Conservation (phyloP, 2,888 invertebrate species). For the Scaeva pyrastri region DNA sequence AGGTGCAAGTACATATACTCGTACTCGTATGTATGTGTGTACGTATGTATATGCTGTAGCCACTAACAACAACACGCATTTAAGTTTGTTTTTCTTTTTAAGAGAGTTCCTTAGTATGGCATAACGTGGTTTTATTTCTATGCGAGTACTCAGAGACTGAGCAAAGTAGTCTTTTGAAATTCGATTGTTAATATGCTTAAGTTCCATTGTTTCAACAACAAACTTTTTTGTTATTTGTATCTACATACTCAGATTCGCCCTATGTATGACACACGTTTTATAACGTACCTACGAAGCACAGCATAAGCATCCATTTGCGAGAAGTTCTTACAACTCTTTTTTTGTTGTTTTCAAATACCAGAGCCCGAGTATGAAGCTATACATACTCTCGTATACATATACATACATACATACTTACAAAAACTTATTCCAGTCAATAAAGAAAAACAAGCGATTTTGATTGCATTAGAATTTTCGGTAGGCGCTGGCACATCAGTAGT, state of each 20-base stretch:
- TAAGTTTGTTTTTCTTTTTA: background rate
- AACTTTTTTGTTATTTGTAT: conserved; percentile 18
- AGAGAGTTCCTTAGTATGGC: background rate
- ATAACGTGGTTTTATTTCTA: background rate
- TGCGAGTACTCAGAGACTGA: background rate
- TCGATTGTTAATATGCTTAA: conserved; percentile 25
- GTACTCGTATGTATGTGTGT: no score
- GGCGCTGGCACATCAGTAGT: conserved; percentile 13
- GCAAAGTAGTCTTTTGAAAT: conserved; percentile 15
- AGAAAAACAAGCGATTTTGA: conserved; percentile 37
- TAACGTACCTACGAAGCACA: conserved; percentile 2
- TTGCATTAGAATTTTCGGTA: conserved; percentile 34
- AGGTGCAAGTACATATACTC: background rate
- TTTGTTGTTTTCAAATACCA: conserved; percentile 13
- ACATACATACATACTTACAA: background rate
- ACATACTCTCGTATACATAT: background rate
- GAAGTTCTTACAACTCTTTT: conserved; percentile 27
- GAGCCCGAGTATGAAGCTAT: conserved; percentile 8
- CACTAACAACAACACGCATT: background rate
- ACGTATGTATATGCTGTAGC: background rate
- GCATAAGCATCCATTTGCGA: conserved; percentile 4
- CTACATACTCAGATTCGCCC: conserved; percentile 11
- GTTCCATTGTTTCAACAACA: conserved; percentile 28
- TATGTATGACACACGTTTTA: conserved; percentile 11
- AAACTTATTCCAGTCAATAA: conserved; percentile 34